Conservation (phyloP, 2,888 invertebrate species). For the Stramonita haemastoma region DNA sequence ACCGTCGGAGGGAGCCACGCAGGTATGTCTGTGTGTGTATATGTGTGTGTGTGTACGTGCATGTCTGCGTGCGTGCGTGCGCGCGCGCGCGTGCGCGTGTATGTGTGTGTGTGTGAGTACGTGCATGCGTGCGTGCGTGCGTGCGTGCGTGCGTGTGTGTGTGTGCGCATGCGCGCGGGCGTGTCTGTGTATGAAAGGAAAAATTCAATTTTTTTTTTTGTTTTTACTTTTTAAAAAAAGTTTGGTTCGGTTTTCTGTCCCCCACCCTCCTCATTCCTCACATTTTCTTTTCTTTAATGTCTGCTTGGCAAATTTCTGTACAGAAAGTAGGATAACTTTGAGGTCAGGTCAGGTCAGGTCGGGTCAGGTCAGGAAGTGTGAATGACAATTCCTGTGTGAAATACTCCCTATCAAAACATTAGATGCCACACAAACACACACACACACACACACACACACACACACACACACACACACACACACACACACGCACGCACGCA, state of each 20-base stretch:
- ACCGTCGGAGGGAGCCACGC: neutral
- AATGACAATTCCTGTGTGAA: no score
- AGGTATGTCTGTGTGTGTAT: neutral
- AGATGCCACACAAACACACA: neutral
- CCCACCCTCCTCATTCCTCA: neutral
- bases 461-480: neutral
- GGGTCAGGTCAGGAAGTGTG: no score
- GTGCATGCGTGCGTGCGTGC: conserved; percentile 25
- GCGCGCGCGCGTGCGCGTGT: conserved; percentile 8
- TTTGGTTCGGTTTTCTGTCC: neutral
- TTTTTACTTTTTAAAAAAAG: neutral
- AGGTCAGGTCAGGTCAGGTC: no score
- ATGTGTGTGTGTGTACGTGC: neutral
- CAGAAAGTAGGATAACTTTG: no score
- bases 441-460: conserved; percentile 9
- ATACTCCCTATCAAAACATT: no score
- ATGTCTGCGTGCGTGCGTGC: conserved; percentile 20
- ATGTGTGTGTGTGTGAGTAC: conserved; percentile 18
- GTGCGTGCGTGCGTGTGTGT: conserved; percentile 17
- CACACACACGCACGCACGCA: neutral
- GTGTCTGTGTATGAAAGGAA: no score
- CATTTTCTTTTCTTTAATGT: no score
- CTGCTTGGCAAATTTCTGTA: no score
- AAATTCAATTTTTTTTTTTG: neutral
- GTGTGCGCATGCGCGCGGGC: no score